Conservation (phyloP, 2,113 vertebrate genomes). For the Alouatta palliata region DNA sequence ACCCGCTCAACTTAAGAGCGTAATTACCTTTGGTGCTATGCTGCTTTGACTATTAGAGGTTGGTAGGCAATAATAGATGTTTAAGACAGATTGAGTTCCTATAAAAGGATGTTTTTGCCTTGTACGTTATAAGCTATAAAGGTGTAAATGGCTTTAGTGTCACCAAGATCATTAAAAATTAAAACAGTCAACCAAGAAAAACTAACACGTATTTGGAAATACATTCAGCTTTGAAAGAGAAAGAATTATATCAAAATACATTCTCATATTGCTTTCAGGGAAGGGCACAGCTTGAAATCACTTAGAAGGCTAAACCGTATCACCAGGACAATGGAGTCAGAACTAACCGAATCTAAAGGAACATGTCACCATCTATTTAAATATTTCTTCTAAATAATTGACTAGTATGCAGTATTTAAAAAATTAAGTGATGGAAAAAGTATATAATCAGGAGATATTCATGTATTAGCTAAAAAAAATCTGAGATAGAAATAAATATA, state of each 20-base stretch:
- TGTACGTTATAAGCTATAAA: neutral
- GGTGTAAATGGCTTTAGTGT: slow-evolving; percentile 43
- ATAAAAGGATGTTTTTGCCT: slow-evolving; percentile 58
- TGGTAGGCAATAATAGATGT: neutral
- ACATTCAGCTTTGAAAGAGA: neutral
- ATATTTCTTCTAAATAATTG: neutral
- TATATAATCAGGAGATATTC: slow-evolving; percentile 11
- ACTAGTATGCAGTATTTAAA: neutral
- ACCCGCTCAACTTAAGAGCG: neutral
- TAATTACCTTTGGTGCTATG: neutral
- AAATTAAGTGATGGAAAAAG: neutral
- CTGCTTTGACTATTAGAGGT: neutral
- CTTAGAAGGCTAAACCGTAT: neutral
- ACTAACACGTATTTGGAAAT: neutral
- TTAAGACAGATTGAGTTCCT: slow-evolving; percentile 29
- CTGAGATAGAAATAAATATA: neutral
- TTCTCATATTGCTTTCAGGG: neutral
- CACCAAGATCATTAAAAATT: slow-evolving; percentile 49
- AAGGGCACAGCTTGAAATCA: neutral
- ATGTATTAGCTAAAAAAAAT: neutral
- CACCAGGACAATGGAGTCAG: neutral
- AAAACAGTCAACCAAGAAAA: slow-evolving; percentile 6
- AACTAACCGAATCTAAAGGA: neutral
- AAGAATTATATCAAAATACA: neutral
- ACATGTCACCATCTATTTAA: neutral